phyloP scores from a whole-genome alignment of 2,888 invertebrate genomes.

The Drosophila demipolita region DNA sequence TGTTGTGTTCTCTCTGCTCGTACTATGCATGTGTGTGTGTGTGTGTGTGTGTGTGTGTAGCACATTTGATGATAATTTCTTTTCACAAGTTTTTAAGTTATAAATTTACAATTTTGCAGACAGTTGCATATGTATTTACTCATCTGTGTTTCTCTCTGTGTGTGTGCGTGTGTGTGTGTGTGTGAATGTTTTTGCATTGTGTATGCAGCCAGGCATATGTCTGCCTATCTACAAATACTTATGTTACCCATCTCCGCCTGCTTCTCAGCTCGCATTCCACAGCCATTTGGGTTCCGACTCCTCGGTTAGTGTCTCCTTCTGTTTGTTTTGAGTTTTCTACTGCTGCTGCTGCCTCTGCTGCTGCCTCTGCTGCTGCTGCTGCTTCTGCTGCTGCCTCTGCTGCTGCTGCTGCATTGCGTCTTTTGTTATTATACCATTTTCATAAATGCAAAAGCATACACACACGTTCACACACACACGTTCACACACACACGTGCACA shows the following conservation, averaged over 20 bases:
- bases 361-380: slow-evolving; percentile 35
- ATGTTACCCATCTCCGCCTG: slow-evolving; percentile 48
- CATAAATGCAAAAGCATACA: slow-evolving; percentile 74
- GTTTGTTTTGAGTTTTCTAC: slow-evolving; percentile 68
- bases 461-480: slow-evolving; percentile 8
- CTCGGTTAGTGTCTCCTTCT: slow-evolving; percentile 41
- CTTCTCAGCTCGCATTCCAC: slow-evolving; percentile 13
- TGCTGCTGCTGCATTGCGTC: slow-evolving; percentile 74
- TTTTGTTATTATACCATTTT: slow-evolving; percentile 81
- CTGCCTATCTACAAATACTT: slow-evolving; percentile 60
- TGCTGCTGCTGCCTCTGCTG: slow-evolving; percentile 41
- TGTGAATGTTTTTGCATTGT: slow-evolving; percentile 38
- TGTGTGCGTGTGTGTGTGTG: slow-evolving; percentile 11
- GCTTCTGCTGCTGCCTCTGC: slow-evolving; percentile 37
- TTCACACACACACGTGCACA: slow-evolving; percentile 12
- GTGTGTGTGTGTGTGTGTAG: slow-evolving; percentile 30
- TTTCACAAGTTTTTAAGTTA: slow-evolving; percentile 77
- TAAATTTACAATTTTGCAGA: slow-evolving; percentile 51
- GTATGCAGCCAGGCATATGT: slow-evolving; percentile 63
- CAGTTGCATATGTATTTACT: slow-evolving; percentile 9
- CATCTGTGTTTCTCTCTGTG: background rate
- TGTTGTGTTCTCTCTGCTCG: background rate
- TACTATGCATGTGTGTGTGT: background rate
- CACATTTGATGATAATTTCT: slow-evolving; percentile 77
- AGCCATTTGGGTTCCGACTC: slow-evolving; percentile 20